Conservation (phyloP, 1,140 invertebrate genomes). For the Asbolus verrucosus region DNA sequence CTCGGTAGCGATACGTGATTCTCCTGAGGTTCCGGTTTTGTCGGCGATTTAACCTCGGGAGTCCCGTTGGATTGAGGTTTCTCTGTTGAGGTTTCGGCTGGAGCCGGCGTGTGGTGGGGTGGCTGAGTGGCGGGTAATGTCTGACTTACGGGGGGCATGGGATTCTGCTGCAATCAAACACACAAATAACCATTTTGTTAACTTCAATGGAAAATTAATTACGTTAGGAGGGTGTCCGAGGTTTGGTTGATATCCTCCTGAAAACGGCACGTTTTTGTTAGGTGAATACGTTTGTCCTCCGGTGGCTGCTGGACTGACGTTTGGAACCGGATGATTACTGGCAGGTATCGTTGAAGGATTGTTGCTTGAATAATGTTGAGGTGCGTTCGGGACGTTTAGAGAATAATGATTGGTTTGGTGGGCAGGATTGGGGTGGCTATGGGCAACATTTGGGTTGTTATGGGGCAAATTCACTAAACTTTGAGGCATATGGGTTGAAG, state of each 20-base stretch:
- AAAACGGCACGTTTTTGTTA: constrained; percentile 50
- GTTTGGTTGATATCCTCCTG: constrained; percentile 52
- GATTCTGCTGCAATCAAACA: constrained; percentile 49
- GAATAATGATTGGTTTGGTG: constrained; percentile 55
- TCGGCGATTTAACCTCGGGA: constrained; percentile 44
- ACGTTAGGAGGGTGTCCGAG: constrained; percentile 52
- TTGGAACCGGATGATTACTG: constrained; percentile 55
- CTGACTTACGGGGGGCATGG: constrained; percentile 48
- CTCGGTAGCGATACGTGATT: constrained; percentile 45
- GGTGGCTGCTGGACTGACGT: constrained; percentile 45
- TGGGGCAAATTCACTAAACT: constrained; percentile 55
- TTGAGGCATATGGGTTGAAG: constrained; percentile 54
- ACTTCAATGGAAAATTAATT: constrained; percentile 1
- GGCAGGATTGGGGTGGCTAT: constrained; percentile 47
- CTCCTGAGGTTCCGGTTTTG: constrained; percentile 39
- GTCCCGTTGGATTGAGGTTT: constrained; percentile 58
- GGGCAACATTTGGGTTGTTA: constrained; percentile 50
- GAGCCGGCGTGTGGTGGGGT: constrained; percentile 10
- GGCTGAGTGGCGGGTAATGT: constrained; percentile 35
- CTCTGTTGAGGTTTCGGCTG: constrained; percentile 29
- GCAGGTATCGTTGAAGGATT: constrained; percentile 50
- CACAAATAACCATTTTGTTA: no score
- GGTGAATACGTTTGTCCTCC: constrained; percentile 35
- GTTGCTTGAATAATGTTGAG: constrained; percentile 45
- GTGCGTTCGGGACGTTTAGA: constrained; percentile 52